Percentiles rank a stretch among this genome's conserved stretches.
phyloP scores from a whole-genome alignment of 2,113 vertebrate species.

The Quiscalus mexicanus region DNA sequence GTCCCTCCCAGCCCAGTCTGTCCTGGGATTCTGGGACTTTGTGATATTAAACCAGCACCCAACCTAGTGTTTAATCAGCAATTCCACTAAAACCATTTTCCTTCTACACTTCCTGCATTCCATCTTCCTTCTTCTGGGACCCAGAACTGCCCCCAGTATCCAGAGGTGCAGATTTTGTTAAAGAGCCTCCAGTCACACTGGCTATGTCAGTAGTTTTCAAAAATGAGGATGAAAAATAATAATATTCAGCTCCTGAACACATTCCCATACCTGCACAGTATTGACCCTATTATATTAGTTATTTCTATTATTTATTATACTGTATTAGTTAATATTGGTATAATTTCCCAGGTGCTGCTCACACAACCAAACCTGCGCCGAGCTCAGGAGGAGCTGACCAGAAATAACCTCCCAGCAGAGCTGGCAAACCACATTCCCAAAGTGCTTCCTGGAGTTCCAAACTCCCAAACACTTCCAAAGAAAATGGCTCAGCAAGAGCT shows the following conservation, averaged over 20 bases:
- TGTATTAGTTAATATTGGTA: too few species aligned
- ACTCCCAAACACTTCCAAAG: background rate
- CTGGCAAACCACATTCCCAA: background rate
- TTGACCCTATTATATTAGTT: background rate
- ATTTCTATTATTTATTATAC: background rate
- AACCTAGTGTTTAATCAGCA: background rate
- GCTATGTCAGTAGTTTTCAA: fast-evolving
- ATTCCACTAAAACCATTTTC: background rate
- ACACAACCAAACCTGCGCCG: background rate
- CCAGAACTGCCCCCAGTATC: background rate
- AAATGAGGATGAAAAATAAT: fast-evolving
- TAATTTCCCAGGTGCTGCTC: background rate
- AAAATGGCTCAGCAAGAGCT: background rate
- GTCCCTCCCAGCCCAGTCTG: background rate
- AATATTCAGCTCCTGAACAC: background rate
- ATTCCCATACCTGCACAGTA: fast-evolving
- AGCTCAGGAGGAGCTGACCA: background rate
- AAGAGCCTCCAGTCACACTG: background rate
- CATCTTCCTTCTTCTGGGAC: background rate
- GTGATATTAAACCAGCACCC: background rate
- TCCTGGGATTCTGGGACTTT: background rate
- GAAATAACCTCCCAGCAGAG: background rate
- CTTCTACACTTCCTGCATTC: background rate
- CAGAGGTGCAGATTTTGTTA: background rate
- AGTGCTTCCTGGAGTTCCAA: background rate